Evolutionary conservation across 2,797 vertebrate species (phyloP).

Genomic region (Falco naumanni): DNA sequence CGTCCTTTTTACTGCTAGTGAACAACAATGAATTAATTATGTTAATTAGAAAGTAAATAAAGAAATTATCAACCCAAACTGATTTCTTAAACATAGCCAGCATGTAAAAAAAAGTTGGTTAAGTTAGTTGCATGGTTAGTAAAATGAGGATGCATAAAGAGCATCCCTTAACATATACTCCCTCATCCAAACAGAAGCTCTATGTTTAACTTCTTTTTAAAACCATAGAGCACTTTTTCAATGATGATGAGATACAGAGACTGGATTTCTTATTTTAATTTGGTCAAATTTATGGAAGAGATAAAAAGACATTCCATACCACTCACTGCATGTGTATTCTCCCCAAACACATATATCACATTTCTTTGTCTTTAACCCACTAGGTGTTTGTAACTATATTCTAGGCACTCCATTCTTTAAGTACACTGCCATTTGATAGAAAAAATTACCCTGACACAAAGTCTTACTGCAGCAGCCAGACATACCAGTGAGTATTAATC

Average conservation of each 20-base stretch:
- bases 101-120: not conserved
- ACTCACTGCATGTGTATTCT: not conserved
- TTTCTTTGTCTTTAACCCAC: not conserved
- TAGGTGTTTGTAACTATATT: not conserved
- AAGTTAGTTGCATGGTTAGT: not conserved
- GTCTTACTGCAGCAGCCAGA: not conserved
- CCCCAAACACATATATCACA: not conserved
- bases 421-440: not conserved
- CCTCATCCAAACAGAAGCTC: not conserved
- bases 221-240: not conserved
- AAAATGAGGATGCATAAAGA: not conserved
- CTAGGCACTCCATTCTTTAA: not conserved
- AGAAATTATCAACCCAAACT: not conserved
- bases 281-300: not conserved
- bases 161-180: not conserved
- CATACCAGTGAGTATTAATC: constrained; percentile 8
- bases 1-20: not conserved
- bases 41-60: not conserved
- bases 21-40: not conserved
- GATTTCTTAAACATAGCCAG: not conserved
- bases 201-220: not conserved
- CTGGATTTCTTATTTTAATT: not conserved
- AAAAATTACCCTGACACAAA: not conserved
- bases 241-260: not conserved
- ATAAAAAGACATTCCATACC: not conserved